Evolutionary conservation across 2,888 invertebrate species (phyloP), one percentile per base, ranked within the genome.

Genomic region (Noctua fimbriata): DNA sequence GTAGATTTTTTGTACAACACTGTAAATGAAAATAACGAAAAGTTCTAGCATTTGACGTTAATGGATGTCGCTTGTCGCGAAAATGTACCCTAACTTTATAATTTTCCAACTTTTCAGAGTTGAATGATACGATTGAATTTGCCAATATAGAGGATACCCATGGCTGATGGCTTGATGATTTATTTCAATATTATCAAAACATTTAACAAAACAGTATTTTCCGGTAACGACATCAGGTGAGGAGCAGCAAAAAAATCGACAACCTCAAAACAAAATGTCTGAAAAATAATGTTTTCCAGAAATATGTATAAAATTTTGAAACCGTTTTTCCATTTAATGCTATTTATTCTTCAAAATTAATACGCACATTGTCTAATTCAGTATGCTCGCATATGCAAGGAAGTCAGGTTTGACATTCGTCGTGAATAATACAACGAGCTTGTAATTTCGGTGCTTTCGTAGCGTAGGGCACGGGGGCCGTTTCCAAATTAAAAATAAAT

Each of bases 401-500:
- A 76, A 79, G 76, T 83, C 60, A 72, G 47, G 63, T 71, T 76
- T 76, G 49, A 66, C 77, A 63, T 66, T 65, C 70, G 2, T 79
- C 32, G 52, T 87, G 66, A 82, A 86, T 80, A 86, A 85, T 78
- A 81, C 66, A 88, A 78, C 69, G 44, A 28, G 69, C 74, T 49
- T 67, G 77, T 82, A 74, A 83, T 81, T 77, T 83, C 85, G 70
- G 58, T 73, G 73, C 69, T 88, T 77, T 78, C 70, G 74, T 65
- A 69, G 47, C 69, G 70, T 66, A 79, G 74, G 67, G 32, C 66
- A 69, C 78, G 76, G 72, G 79, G 81, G 78, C 81, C 69, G 89
- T 90, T 91, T 92, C 91, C 91, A 92, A 91, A 93, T 94, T 94
- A 94, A 95, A 94, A 94, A 94, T 93, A 94, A 93, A 95, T 93